Evolutionary conservation across 2,888 invertebrate species (phyloP).

Genomic region (Polietes domitor): DNA sequence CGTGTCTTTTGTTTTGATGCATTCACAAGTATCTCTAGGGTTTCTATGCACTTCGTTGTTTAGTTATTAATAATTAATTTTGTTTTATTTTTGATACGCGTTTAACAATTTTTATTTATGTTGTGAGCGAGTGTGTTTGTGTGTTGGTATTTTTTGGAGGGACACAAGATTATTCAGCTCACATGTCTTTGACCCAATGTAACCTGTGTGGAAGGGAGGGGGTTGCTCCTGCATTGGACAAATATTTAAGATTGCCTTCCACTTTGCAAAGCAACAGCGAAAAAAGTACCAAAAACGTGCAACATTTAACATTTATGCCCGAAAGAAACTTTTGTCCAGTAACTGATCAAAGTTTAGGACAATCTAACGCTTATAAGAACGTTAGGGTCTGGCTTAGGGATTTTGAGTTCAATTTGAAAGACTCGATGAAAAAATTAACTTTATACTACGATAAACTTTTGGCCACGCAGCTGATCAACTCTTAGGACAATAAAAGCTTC

Average conservation of each 20-base stretch:
- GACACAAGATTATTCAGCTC: neutral
- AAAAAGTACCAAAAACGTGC: too few relatives aligned
- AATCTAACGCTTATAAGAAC: too few relatives aligned
- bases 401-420: too few relatives aligned
- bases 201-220: neutral
- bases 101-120: constrained; percentile 25
- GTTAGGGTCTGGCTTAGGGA: too few relatives aligned
- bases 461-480: too few relatives aligned
- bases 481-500: too few relatives aligned
- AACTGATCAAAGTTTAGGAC: too few relatives aligned
- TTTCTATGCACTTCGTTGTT: constrained; percentile 63
- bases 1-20: constrained; percentile 20
- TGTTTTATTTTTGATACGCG: constrained; percentile 51
- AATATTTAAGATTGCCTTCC: constrained; percentile 8
- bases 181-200: constrained; percentile 16
- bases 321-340: too few relatives aligned
- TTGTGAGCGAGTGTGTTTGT: neutral
- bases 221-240: neutral
- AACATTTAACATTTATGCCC: too few relatives aligned
- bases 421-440: too few relatives aligned
- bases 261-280: too few relatives aligned
- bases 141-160: neutral
- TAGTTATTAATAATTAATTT: constrained; percentile 65
- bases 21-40: constrained; percentile 61
- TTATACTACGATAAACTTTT: too few relatives aligned